phyloP scores from a whole-genome alignment of 2,113 vertebrate genomes.

The Falcunculus frontatus region DNA sequence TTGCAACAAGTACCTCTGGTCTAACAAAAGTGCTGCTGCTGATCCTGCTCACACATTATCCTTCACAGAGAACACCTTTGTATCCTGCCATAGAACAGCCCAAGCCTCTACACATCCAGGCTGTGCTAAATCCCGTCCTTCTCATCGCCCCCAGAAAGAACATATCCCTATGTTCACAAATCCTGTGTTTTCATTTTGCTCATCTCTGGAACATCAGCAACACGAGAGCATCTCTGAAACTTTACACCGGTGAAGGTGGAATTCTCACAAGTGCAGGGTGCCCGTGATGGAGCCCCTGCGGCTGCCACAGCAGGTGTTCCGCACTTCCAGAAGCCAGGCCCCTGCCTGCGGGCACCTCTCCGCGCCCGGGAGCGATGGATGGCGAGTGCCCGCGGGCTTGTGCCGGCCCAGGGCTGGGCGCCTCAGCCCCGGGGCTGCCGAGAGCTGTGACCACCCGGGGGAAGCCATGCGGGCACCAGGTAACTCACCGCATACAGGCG shows the following conservation, averaged over 20 bases:
- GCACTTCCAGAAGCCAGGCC: neutral
- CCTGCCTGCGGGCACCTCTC: neutral
- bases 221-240: neutral
- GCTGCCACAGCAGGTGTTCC: neutral
- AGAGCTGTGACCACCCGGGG: neutral
- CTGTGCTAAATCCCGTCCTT: neutral
- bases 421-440: neutral
- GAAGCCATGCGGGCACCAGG: neutral
- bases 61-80: neutral
- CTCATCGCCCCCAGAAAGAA: fast-evolving
- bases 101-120: neutral
- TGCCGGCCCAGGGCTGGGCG: too few species aligned
- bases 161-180: fast-evolving
- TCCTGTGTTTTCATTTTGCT: neutral
- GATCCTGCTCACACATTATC: neutral
- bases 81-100: neutral
- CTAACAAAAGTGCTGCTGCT: neutral
- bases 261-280: fast-evolving
- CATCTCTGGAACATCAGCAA: neutral
- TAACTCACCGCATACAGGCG: neutral
- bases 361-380: fast-evolving
- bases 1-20: neutral
- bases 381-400: neutral
- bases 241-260: neutral
- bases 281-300: fast-evolving